Conservation (phyloP, 2,113 vertebrate genomes). For the Semnornis frantzii region DNA sequence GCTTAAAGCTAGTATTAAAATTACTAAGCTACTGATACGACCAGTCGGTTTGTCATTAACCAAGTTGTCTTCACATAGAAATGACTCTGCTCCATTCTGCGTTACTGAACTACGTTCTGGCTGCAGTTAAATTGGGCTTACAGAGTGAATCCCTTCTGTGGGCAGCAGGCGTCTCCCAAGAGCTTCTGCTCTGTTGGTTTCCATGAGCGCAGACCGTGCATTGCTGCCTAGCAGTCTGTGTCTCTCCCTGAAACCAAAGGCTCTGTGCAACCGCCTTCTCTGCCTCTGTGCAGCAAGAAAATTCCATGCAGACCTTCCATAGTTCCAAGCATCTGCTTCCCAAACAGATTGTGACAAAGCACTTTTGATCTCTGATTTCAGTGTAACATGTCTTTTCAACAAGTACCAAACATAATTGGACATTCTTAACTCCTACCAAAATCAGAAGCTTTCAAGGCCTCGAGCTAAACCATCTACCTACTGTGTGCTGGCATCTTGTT, state of each 20-base stretch:
- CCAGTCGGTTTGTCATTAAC: background rate
- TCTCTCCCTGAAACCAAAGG: background rate
- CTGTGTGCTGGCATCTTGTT: background rate
- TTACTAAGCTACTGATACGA: background rate
- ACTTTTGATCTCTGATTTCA: constrained; percentile 30
- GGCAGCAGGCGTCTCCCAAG: constrained; percentile 69
- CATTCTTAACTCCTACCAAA: background rate
- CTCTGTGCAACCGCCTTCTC: constrained; percentile 40
- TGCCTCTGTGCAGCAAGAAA: constrained; percentile 28
- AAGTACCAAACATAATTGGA: background rate
- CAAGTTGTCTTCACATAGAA: background rate
- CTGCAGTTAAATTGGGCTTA: background rate
- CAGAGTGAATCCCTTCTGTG: background rate
- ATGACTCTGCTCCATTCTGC: fast-evolving
- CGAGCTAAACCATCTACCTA: background rate
- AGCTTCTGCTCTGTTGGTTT: background rate
- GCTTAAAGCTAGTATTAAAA: background rate
- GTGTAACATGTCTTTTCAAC: background rate
- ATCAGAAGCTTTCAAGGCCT: background rate
- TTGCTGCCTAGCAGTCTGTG: background rate
- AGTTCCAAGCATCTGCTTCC: constrained; percentile 39
- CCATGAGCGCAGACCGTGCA: background rate
- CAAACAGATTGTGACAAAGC: constrained; percentile 34
- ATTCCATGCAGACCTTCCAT: constrained; percentile 54
- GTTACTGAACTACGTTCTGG: background rate